Conservation (phyloP, 2,888 invertebrate species). For the Achlya flavicornis region DNA sequence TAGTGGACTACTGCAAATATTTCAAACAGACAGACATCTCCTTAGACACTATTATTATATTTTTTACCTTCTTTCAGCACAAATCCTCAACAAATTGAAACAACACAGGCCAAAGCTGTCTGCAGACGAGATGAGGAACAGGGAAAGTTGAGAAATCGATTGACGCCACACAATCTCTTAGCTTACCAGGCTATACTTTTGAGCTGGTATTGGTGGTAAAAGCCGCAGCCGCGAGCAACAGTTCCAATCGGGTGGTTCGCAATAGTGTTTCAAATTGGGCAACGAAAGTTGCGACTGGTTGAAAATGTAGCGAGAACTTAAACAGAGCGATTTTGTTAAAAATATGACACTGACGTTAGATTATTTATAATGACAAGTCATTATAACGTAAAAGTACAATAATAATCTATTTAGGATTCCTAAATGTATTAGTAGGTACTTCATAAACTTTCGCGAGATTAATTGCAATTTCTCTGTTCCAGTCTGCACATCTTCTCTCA, state of each 20-base stretch:
- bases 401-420: too few relatives aligned
- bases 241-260: conserved; percentile 55
- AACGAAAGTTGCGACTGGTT: conserved; percentile 11
- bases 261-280: conserved; percentile 35
- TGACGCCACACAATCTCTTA: conserved; percentile 40
- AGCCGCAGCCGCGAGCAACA: conserved; percentile 51
- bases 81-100: conserved; percentile 41
- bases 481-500: too few relatives aligned
- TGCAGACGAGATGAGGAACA: conserved; percentile 14
- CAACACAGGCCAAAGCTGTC: conserved; percentile 24
- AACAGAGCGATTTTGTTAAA: neutral
- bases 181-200: conserved; percentile 31
- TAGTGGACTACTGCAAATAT: neutral
- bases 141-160: conserved; percentile 54
- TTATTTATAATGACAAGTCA: too few relatives aligned
- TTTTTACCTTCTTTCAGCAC: conserved; percentile 2
- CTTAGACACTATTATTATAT: neutral
- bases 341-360: too few relatives aligned
- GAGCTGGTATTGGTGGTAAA: conserved; percentile 30
- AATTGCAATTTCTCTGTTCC: too few relatives aligned
- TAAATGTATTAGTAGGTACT: too few relatives aligned
- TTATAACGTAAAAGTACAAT: too few relatives aligned
- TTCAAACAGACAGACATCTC: neutral
- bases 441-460: too few relatives aligned
- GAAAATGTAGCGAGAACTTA: neutral